Evolutionary conservation across 2,797 vertebrate genomes (phyloP).

Genomic region (Potorous gilbertii): DNA sequence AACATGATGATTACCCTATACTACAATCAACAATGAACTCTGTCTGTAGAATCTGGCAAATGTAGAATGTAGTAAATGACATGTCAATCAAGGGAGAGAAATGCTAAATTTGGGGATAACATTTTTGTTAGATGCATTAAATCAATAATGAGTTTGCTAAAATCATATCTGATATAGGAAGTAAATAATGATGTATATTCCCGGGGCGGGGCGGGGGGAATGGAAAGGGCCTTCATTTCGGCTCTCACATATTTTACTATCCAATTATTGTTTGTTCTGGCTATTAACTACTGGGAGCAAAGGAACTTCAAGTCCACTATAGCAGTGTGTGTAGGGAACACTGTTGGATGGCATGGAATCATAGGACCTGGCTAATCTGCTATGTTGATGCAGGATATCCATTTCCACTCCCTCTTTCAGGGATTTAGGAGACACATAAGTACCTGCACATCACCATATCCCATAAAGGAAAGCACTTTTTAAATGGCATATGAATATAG

Average conservation of each 20-base stretch:
- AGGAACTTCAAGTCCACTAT: not conserved
- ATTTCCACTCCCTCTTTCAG: not conserved
- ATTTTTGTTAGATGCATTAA: slow-evolving; percentile 29
- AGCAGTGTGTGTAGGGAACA: not conserved
- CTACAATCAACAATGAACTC: not conserved
- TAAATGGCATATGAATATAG: not conserved
- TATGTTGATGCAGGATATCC: not conserved
- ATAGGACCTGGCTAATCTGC: not conserved
- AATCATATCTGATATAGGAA: not conserved
- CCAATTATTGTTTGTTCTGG: not conserved
- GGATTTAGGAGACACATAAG: not conserved
- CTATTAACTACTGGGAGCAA: not conserved
- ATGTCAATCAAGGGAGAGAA: not conserved
- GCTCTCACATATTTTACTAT: not conserved
- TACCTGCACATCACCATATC: not conserved
- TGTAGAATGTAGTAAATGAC: not conserved
- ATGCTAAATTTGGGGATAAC: slow-evolving; percentile 3
- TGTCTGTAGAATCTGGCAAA: not conserved
- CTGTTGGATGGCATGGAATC: too few relatives aligned
- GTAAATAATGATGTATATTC: not conserved
- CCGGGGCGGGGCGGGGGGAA: too few relatives aligned
- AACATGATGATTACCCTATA: slow-evolving; percentile 16
- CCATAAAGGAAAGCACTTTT: not conserved
- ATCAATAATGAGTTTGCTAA: slow-evolving; percentile 10
- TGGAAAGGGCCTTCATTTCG: not conserved